Percentiles rank a stretch among this genome's conserved stretches.
Evolutionary conservation across 2,888 invertebrate species (phyloP).

Genomic region (Lamellibrachia satsuma): DNA sequence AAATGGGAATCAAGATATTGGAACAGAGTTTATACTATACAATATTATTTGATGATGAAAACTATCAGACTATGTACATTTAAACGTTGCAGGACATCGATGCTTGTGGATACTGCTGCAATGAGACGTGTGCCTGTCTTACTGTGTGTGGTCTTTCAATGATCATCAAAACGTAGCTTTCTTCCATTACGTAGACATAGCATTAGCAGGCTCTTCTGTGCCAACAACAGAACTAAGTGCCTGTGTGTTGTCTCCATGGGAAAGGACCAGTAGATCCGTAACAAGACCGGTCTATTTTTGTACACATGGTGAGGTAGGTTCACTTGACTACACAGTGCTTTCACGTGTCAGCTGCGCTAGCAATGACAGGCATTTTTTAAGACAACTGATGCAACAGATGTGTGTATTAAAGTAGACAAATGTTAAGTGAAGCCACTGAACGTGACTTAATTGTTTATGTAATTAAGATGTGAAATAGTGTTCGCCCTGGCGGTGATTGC

Average conservation of each 20-base stretch:
- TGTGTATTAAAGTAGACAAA: neutral
- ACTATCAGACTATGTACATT: no score
- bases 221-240: neutral
- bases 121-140: neutral
- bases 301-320: neutral
- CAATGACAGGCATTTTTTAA: neutral
- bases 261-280: neutral
- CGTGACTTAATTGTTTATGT: neutral
- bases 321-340: neutral
- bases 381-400: neutral
- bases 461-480: neutral
- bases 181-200: neutral
- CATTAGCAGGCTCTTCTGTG: neutral
- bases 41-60: no score
- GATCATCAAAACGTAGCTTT: neutral
- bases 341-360: neutral
- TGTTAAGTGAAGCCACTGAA: neutral
- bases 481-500: neutral
- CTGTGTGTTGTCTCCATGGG: neutral
- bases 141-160: neutral
- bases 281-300: neutral
- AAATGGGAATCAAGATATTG: no score
- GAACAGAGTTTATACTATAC: no score
- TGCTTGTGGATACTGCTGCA: neutral
- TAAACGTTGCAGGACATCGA: neutral